Evolutionary conservation across 2,888 invertebrate genomes (phyloP).

Genomic region (Oligia fasciuncula): DNA sequence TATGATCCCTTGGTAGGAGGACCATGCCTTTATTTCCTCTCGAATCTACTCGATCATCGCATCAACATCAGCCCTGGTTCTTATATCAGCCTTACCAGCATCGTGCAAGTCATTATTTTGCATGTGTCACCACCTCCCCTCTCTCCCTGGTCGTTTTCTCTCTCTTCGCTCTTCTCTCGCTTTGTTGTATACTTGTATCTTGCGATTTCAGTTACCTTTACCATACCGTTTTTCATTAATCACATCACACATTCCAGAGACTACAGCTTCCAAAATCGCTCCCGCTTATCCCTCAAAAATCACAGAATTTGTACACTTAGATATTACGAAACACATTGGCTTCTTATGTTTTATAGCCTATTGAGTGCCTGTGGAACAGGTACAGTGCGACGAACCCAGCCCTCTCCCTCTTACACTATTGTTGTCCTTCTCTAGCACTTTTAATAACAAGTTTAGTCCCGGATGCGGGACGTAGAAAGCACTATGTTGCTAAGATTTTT

Average conservation of each 20-base stretch:
- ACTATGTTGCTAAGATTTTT: constrained; percentile 48
- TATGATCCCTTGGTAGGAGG: neutral
- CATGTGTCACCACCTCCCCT: neutral
- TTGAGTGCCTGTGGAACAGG: constrained; percentile 79
- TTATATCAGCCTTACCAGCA: too few species aligned
- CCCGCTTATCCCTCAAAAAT: constrained; percentile 43
- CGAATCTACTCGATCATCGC: neutral
- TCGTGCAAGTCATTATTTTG: neutral
- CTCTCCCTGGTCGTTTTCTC: too few species aligned
- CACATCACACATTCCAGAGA: neutral
- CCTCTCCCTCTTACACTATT: constrained; percentile 71
- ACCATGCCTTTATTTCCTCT: neutral
- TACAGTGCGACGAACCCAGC: constrained; percentile 76
- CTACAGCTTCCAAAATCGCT: constrained; percentile 41
- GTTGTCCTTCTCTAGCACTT: constrained; percentile 67
- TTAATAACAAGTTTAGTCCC: constrained; percentile 71
- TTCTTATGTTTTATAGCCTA: constrained; percentile 81
- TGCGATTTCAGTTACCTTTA: too few species aligned
- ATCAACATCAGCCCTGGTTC: neutral
- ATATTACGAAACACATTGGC: constrained; percentile 78
- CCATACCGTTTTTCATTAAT: neutral
- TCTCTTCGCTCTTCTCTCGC: too few species aligned
- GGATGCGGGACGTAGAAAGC: constrained; percentile 63
- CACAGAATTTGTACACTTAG: constrained; percentile 69
- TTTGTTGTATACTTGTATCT: neutral